Base-by-base conservation (phyloP, 2,113 vertebrate species). In the Antechinus stuartii region DNA sequence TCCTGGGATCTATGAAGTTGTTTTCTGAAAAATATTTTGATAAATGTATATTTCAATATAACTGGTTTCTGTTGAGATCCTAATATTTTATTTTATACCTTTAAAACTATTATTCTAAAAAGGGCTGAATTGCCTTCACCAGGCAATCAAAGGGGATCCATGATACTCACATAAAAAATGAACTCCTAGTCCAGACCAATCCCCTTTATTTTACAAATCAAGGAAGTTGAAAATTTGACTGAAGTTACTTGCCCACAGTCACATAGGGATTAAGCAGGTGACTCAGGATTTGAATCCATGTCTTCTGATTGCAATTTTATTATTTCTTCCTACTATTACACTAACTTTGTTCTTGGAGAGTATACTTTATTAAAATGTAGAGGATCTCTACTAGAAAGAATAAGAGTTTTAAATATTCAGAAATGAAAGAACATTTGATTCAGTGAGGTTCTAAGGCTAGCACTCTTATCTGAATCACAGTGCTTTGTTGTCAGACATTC, bases 391-490 rank as follows among this genome's bases (percentile, higher is more conserved):
- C 91, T 93, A 93, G 49, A 95, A 96, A 92, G 3, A 26, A 10
- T 49, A 93, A 96, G 11, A 25, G 68, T 90, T 23, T 54, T 90
- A n/a, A 95, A 90, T 46, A 52, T 26, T 30, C 76, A 57, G 84
- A 54, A 91, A 26, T 56, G 22, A 52, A 49, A 84, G 68, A 42
- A 23, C 19, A 91, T 54, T 95, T n/a, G 52, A 35, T 19, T 91
- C 10, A 52, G n/a, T 52, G 91, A 90, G 46, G 55, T 76, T 93
- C 90, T 56, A 94, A 68, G 55, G 0, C 89, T 49, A 57, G 68
- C 54, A 90, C 10, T 30, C 24, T 49, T 49, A 52, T 90, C 95
- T 95, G 94, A 97, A 89, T 90, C 93, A 95, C 92, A 47, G 26
- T 55, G 94, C 91, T 93, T 35, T 26, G 14, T 93, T 89, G 93